These are phyloP conservation scores for Lutjanus campechanus DNA, from an alignment of 2,797 vertebrate species.

Conservation along the genomic window DNA sequence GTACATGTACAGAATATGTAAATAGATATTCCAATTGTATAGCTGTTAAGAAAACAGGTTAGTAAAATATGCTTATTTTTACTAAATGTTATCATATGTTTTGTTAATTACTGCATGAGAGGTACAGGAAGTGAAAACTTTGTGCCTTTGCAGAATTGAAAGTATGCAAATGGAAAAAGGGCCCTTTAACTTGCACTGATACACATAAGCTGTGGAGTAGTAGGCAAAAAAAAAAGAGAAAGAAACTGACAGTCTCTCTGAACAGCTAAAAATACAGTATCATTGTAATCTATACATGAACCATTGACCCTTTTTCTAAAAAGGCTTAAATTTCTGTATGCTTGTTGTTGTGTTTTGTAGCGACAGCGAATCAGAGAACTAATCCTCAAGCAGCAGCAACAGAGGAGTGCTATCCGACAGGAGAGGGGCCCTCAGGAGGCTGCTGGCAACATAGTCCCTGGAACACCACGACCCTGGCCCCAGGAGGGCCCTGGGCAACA, in stretches of 20 bases:
- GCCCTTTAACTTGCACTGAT: not conserved
- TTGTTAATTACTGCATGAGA: not conserved
- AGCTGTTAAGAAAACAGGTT: not conserved
- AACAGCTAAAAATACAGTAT: not conserved
- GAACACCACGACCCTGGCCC: slow-evolving; percentile 91
- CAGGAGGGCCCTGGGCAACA: slow-evolving; percentile 89
- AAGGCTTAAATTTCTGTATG: slow-evolving; percentile 4
- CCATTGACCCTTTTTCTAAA: slow-evolving; percentile 3
- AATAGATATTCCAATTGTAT: not conserved
- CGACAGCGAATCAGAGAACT: slow-evolving; percentile 96
- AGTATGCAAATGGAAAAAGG: not conserved
- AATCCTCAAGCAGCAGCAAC: slow-evolving; percentile 96
- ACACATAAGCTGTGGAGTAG: not conserved
- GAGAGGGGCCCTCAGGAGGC: slow-evolving; percentile 91
- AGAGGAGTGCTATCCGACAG: slow-evolving; percentile 93
- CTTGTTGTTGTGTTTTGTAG: slow-evolving; percentile 77
- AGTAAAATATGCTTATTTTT: not conserved
- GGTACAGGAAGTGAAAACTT: not conserved
- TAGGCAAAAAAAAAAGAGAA: not conserved
- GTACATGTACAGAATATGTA: too few relatives aligned
- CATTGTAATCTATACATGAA: not conserved
- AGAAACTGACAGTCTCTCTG: not conserved
- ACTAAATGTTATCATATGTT: not conserved
- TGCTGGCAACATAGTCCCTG: slow-evolving; percentile 75
- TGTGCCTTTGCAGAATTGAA: not conserved